Percentiles rank a stretch among this genome's conserved stretches.
phyloP scores from a whole-genome alignment of 2,888 invertebrate species.

The Perithous albicinctus region DNA sequence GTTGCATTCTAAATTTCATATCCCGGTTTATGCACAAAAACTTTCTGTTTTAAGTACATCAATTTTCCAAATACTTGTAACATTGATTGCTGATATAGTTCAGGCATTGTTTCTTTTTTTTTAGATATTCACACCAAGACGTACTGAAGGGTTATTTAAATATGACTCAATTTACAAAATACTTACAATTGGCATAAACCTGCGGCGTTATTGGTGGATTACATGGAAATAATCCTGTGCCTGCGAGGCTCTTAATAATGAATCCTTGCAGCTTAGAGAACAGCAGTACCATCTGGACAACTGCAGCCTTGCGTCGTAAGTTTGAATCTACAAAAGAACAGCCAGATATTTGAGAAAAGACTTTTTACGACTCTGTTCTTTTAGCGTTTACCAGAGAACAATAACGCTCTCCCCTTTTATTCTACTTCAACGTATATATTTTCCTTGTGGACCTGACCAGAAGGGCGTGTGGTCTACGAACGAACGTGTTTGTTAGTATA shows the following conservation, averaged over 20 bases:
- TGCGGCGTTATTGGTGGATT: slow-evolving; percentile 88
- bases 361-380: slow-evolving; percentile 41
- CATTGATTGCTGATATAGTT: too few species aligned
- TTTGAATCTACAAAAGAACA: slow-evolving; percentile 78
- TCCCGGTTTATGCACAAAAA: too few species aligned
- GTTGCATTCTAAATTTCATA: too few species aligned
- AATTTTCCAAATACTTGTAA: too few species aligned
- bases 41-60: too few species aligned
- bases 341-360: slow-evolving; percentile 17
- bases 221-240: slow-evolving; percentile 87
- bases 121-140: neutral
- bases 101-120: too few species aligned
- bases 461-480: slow-evolving; percentile 47
- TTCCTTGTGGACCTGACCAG: slow-evolving; percentile 8
- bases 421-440: slow-evolving; percentile 15
- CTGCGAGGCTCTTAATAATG: slow-evolving; percentile 86
- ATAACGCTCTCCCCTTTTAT: slow-evolving; percentile 6
- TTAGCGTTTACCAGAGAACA: slow-evolving; percentile 28
- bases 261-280: slow-evolving; percentile 89
- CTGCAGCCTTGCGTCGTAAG: slow-evolving; percentile 82
- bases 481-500: slow-evolving; percentile 45
- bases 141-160: neutral
- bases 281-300: slow-evolving; percentile 88
- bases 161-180: neutral
- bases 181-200: slow-evolving; percentile 89